Evolutionary conservation across 2,888 invertebrate species (phyloP).

Genomic region (Parochlus steinenii): DNA sequence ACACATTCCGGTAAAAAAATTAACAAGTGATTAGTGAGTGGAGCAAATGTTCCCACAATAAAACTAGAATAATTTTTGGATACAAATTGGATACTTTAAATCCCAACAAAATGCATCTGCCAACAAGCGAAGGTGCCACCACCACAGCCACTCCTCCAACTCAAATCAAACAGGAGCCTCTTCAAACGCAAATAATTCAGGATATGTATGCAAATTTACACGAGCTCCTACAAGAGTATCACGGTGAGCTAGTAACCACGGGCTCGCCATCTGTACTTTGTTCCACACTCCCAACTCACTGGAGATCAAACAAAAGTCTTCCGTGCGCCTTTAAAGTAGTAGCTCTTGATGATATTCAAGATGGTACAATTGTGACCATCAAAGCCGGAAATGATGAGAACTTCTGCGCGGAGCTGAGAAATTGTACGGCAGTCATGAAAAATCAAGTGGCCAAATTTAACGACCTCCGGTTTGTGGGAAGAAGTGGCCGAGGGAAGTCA

Average conservation of each 20-base stretch:
- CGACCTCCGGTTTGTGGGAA: constrained; percentile 92
- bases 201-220: constrained; percentile 60
- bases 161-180: constrained; percentile 12
- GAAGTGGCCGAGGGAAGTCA: constrained; percentile 92
- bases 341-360: constrained; percentile 79
- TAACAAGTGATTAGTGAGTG: too few relatives aligned
- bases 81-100: constrained; percentile 2
- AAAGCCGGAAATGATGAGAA: constrained; percentile 98
- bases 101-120: constrained; percentile 9
- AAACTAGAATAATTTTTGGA: constrained; percentile 10
- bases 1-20: too few relatives aligned
- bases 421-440: constrained; percentile 89
- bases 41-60: too few relatives aligned
- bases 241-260: constrained; percentile 86
- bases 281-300: constrained; percentile 84
- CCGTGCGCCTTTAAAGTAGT: constrained; percentile 94
- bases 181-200: constrained; percentile 42
- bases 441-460: constrained; percentile 98
- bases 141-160: constrained; percentile 10
- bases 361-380: constrained; percentile 87
- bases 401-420: constrained; percentile 85
- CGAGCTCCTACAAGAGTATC: constrained; percentile 70
- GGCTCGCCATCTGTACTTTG: constrained; percentile 93
- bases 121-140: constrained; percentile 11
- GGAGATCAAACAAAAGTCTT: constrained; percentile 94